Base-by-base conservation (phyloP, 23 tunicate genomes). In the Styela plicata region DNA sequence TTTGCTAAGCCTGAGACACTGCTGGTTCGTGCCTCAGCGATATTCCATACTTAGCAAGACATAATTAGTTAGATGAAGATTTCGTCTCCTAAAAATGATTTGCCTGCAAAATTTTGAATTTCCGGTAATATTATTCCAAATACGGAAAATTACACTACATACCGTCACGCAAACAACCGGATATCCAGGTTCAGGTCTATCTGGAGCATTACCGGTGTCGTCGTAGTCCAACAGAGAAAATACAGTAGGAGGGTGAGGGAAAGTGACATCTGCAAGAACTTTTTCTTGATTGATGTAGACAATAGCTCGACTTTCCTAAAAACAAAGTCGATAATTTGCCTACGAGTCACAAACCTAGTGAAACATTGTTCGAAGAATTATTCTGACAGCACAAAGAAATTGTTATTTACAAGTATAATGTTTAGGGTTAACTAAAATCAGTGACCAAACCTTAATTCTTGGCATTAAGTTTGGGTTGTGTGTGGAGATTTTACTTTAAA, bases 111-210 rank as follows among this genome's bases (percentile, higher is more conserved):
- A 18, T 61, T 18, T 18, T 21, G 21, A 61, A 23, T 18, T 74
- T 74, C 25, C 18, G 32, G 16, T 17, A 78, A 63, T 79, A 2
- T 16, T 24, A 33, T 28, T 73, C 10, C 57, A 30, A 26, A 32
- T 22, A 80, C 29, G 57, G 57, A 13, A 13, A 44, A 44, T 44
- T 44, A 44, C 57, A 44, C 7, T 44, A 80, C 93, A 74, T 64
- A 93, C 98, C 87, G 98, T 89, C 3, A 93, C 93, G 62, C 98
- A 93, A n/a, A 93, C 74, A 57, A 93, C 93, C 2, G 98, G 98
- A 67, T 93, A 93, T 7, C 98, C 98, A 2, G 98, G 92, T 20
- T 89, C 63, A 2, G 98, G 98, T 26, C 78, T 61, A 24, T 68
- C 52, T 0, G 80, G 35, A 20, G 96, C 92, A 2, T 26, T 63